phyloP scores from a whole-genome alignment of 1,140 invertebrate species.

The Drosophila simulans region DNA sequence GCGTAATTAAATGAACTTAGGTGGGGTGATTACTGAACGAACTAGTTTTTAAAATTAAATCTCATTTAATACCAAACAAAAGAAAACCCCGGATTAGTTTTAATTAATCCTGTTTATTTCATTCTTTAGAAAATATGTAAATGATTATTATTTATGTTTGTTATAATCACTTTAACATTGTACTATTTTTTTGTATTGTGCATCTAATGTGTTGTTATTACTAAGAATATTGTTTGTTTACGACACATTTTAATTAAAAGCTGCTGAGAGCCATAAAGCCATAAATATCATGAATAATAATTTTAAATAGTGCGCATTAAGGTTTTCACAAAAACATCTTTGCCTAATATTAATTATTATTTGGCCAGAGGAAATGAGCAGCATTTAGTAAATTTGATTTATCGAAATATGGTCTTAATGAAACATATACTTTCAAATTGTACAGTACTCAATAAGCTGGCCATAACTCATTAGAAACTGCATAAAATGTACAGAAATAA shows the following conservation, averaged over 20 bases:
- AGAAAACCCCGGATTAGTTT: neutral
- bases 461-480: neutral
- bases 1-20: no score
- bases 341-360: neutral
- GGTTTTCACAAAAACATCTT: conserved; percentile 6
- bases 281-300: conserved; percentile 12
- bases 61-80: neutral
- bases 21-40: no score
- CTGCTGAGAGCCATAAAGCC: neutral
- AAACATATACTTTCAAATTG: neutral
- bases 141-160: neutral
- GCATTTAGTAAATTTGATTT: neutral
- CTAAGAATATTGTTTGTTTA: conserved; percentile 10
- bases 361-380: neutral
- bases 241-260: conserved; percentile 12
- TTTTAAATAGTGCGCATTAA: conserved; percentile 12
- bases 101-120: neutral
- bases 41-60: no score
- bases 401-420: neutral
- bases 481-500: neutral
- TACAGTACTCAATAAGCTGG: neutral
- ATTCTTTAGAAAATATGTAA: neutral
- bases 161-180: conserved; percentile 1
- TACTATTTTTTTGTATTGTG: neutral
- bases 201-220: neutral